phyloP scores from a whole-genome alignment of 2,797 vertebrate species.

The Perdix hodgsoniae region DNA sequence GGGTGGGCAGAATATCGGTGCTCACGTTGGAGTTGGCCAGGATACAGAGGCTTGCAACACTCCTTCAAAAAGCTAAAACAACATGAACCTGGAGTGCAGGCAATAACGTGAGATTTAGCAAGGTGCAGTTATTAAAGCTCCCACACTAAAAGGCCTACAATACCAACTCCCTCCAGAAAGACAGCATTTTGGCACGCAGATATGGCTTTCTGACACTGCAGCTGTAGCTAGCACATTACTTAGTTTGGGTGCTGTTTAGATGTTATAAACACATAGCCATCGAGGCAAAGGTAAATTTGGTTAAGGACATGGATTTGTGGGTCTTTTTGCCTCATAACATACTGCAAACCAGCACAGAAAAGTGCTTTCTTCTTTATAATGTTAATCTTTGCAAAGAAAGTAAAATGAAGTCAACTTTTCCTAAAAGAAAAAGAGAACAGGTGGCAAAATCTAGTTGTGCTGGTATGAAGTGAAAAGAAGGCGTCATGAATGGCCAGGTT shows the following conservation, averaged over 20 bases:
- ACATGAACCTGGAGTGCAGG: accelerated
- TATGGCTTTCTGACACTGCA: neutral
- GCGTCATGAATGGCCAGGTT: neutral
- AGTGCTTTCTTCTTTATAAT: neutral
- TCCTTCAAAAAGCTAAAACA: neutral
- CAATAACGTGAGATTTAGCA: neutral
- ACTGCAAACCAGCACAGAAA: neutral
- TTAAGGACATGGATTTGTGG: neutral
- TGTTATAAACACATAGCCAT: neutral
- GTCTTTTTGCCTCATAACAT: neutral
- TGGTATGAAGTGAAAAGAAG: conserved; percentile 8
- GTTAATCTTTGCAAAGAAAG: neutral
- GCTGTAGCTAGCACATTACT: neutral
- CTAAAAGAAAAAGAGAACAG: conserved; percentile 20
- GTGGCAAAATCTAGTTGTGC: neutral
- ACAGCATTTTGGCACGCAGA: neutral
- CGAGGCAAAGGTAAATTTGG: neutral
- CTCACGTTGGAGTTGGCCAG: accelerated
- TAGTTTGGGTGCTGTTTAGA: neutral
- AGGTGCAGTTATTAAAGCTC: neutral
- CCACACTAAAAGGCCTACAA: neutral
- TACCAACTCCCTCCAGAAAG: neutral
- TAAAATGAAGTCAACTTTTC: neutral
- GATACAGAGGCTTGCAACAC: neutral
- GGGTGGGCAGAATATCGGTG: neutral